A percentile compares a stretch with the other conserved stretches of the same genome.
These are phyloP conservation scores for Mustelus asterias DNA, from an alignment of 2,113 vertebrate genomes.

Conservation along the genomic window DNA sequence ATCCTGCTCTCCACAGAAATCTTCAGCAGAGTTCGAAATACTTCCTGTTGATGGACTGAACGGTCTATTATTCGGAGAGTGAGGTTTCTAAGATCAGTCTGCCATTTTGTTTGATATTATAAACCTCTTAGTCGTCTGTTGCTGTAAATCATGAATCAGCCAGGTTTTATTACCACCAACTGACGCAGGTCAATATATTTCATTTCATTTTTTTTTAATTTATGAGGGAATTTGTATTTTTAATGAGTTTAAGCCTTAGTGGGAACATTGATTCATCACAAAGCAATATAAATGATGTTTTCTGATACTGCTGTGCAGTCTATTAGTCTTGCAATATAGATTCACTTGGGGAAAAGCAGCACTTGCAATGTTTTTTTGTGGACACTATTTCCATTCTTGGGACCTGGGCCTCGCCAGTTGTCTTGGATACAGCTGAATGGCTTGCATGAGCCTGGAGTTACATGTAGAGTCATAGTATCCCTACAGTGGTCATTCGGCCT, in stretches of 20 bases:
- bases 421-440: not conserved
- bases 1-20: not conserved
- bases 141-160: not conserved
- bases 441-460: not conserved
- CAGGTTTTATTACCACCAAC: not conserved
- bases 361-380: not conserved
- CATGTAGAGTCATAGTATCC: not conserved
- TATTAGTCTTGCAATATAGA: not conserved
- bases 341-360: not conserved
- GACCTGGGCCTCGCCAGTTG: not conserved
- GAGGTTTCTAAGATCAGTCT: not conserved
- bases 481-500: too few species aligned
- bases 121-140: not conserved
- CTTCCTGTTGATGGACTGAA: not conserved
- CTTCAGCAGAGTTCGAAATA: not conserved
- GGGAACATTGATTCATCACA: not conserved
- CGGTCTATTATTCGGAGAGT: not conserved
- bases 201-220: not conserved
- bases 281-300: slow-evolving; percentile 3
- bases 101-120: slow-evolving; percentile 21
- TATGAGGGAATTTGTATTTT: slow-evolving; percentile 21
- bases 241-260: not conserved
- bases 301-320: not conserved
- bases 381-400: not conserved
- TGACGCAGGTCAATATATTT: not conserved